Conservation (phyloP, 1,140 invertebrate genomes). For the Neomicropteryx cornuta region DNA sequence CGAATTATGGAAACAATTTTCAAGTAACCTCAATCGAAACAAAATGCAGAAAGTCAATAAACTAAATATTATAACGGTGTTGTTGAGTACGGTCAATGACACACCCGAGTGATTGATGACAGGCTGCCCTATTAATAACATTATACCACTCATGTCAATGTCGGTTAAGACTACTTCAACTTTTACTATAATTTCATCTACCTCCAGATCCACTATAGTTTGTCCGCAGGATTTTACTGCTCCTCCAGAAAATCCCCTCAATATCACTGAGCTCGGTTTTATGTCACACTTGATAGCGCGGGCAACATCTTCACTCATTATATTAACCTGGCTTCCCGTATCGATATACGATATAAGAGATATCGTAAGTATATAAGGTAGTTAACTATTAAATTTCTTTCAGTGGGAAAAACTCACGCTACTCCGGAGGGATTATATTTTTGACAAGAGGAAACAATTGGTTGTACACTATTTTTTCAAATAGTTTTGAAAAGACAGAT, state of each 20-base stretch:
- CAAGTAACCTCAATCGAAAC: too few relatives aligned
- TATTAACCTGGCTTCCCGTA: slow-evolving; percentile 6
- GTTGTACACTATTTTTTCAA: too few relatives aligned
- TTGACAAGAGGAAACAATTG: too few relatives aligned
- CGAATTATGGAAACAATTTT: too few relatives aligned
- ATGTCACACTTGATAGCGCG: neutral
- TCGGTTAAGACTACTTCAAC: neutral
- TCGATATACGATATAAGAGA: slow-evolving; percentile 5
- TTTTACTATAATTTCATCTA: neutral
- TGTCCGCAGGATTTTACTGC: neutral
- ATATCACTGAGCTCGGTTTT: neutral
- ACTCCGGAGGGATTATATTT: too few relatives aligned
- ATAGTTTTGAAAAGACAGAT: too few relatives aligned
- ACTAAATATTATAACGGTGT: too few relatives aligned
- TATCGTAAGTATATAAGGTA: too few relatives aligned
- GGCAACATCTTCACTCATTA: slow-evolving; percentile 1
- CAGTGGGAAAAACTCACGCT: too few relatives aligned
- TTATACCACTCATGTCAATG: neutral
- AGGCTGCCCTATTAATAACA: neutral
- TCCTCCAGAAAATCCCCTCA: slow-evolving; percentile 5
- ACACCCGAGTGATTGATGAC: neutral
- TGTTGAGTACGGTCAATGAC: too few relatives aligned
- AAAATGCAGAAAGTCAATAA: too few relatives aligned
- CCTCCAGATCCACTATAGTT: slow-evolving; percentile 1
- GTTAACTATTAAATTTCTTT: too few relatives aligned